A percentile compares a stretch with the other conserved stretches of the same genome.
phyloP scores from a whole-genome alignment of 2,797 vertebrate genomes.

The Xiphorhynchus erythropygius region DNA sequence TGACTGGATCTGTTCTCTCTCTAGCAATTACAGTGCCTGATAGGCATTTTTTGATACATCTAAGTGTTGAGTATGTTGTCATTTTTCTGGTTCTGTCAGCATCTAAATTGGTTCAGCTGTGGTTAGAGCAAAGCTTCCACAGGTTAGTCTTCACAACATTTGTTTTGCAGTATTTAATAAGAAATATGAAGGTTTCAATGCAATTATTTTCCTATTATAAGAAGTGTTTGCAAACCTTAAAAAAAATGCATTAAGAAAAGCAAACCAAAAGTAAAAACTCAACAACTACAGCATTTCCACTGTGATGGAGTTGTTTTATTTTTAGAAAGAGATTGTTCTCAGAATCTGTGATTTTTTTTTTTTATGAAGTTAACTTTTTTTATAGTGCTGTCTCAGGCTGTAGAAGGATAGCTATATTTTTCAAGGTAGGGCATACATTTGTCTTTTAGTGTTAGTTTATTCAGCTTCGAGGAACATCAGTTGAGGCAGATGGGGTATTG shows the following conservation, averaged over 20 bases:
- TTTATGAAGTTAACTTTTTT: background rate
- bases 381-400: background rate
- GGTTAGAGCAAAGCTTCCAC: background rate
- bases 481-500: background rate
- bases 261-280: background rate
- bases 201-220: background rate
- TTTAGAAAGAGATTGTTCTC: background rate
- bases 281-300: background rate
- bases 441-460: background rate
- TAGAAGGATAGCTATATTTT: background rate
- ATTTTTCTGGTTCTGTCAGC: background rate
- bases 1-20: background rate
- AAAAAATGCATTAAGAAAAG: too few relatives aligned
- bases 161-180: background rate
- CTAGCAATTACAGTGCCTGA: background rate
- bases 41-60: rapidly evolving
- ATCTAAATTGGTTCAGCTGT: background rate
- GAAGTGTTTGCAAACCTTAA: background rate
- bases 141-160: background rate
- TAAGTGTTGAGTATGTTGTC: background rate
- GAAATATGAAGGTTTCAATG: background rate
- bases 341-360: background rate
- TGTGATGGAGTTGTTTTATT: background rate
- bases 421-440: background rate
- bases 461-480: background rate